Evolutionary conservation across 2,888 invertebrate species (phyloP), one percentile per base, ranked within the genome.

Genomic region (Synanthedon vespiformis): DNA sequence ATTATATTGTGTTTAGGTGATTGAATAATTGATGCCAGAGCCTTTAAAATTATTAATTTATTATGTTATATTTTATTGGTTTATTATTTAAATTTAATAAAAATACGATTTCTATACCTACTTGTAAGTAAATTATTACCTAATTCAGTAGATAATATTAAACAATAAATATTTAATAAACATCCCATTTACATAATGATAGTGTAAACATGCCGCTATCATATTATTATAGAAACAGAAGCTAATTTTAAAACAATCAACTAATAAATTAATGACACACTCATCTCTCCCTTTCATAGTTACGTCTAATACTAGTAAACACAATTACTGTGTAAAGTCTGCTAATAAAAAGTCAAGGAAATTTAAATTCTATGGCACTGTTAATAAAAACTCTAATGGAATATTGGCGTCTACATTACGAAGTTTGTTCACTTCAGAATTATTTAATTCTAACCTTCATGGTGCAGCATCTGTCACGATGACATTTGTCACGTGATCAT

Each of bases 401-500:
- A 34, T 10, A 34, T 34, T 34, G 34, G 10, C 10, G 34, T 34
- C 10, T 34, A 34, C 34, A 34, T 34, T 34, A 34, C 2, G 10
- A 34, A 14, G 4, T 34, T 52, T 34, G 54, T 16, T 44, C 1
- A 48, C 4, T n/a, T n/a, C n/a, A n/a, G n/a, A n/a, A n/a, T n/a
- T n/a, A 22, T 52, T 3, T 56, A 54, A 54, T 56, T 56, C 51
- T 52, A 56, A 54, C 48, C 54, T 13, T 44, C 13, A 14, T 58
- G 58, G 13, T 66, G 54, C 68, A 69, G 75, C 83, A 83, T 81
- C 83, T 80, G 82, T 80, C 78, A 77, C 62, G 62, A 55, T 75
- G 84, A 80, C 79, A 77, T 78, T 82, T 85, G 86, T 85, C 84
- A 85, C 80, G 81, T 83, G 83, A 86, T 82, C 79, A 73, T 65